Conservation (phyloP, 2,888 invertebrate genomes). For the Ophioninae sp. region DNA sequence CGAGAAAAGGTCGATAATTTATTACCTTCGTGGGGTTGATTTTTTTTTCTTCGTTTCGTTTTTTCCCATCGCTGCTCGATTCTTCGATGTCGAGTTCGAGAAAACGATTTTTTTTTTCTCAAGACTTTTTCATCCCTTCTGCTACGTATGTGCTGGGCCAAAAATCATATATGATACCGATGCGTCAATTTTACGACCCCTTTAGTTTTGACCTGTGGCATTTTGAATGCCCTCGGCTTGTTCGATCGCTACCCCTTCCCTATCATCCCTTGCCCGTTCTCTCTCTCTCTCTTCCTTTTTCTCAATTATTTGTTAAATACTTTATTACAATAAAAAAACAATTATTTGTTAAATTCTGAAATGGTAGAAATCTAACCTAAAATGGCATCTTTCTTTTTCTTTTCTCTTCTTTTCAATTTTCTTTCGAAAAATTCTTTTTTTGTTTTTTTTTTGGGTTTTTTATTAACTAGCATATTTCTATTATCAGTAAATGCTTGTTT, state of each 20-base stretch:
- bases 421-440: no score
- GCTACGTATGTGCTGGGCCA: neutral
- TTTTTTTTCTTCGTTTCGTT: neutral
- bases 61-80: neutral
- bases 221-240: constrained; percentile 40
- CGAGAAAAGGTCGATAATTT: neutral
- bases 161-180: neutral
- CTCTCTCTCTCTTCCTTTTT: neutral
- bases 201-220: constrained; percentile 50
- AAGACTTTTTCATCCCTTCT: neutral
- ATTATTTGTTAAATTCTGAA: no score
- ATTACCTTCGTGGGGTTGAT: neutral
- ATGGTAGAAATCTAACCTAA: no score
- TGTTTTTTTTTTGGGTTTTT: no score
- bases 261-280: neutral
- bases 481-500: no score
- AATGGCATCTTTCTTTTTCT: no score
- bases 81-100: neutral
- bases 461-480: no score
- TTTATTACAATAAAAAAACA: no score
- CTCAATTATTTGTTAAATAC: no score
- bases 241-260: neutral
- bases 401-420: no score
- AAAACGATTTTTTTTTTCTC: neutral
- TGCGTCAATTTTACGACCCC: constrained; percentile 45